Base-by-base conservation (phyloP, 2,797 vertebrate genomes). In the Periophthalmus magnuspinnatus region DNA sequence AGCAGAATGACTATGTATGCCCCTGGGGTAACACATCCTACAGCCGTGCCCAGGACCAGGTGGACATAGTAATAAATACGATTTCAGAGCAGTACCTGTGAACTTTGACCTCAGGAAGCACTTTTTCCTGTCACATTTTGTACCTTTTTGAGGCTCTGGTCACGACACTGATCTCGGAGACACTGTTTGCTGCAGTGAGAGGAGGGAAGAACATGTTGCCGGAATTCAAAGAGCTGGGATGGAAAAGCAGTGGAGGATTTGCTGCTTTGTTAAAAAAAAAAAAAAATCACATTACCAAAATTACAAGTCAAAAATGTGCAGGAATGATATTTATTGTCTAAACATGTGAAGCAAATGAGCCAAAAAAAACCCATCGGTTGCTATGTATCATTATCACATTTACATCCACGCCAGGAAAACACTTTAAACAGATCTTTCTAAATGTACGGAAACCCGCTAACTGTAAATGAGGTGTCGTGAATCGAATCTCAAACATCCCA, bases 41-140 rank as follows among this genome's bases (percentile, higher is more conserved):
- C 58, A 65, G 33, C 9, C 13, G 60, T n/a, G 63, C 17, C 33
- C 52, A 10, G 52, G 52, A 64, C 17, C 5, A 71, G 36, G 36
- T 28, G 11, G 54, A 28, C 22, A n/a, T 24, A 41, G 41, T 45
- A 45, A 45, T 45, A 45, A 45, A 45, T 45, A 45, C 5, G 41
- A 45, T 45, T 45, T 45, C 41, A 58, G 6, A 58, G 14, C 48
- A 38, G 22, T 41, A 56, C 17, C 28, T 17, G 2, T 33, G 58
- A 24, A 24, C 59, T 56, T 55, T 47, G 5, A 24, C 41, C 59
- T 28, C 22, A 41, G 62, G n/a, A 24, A 28, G 38, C 22, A 21
- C 55, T 45, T 24, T 17, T 64, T 65, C 24, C n/a, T 47, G 55
- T 55, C 62, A 38, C 28, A 64, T 17, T 77, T 41, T 52, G 28